Conservation (phyloP, 2,888 invertebrate species). For the Lutraria lutraria region DNA sequence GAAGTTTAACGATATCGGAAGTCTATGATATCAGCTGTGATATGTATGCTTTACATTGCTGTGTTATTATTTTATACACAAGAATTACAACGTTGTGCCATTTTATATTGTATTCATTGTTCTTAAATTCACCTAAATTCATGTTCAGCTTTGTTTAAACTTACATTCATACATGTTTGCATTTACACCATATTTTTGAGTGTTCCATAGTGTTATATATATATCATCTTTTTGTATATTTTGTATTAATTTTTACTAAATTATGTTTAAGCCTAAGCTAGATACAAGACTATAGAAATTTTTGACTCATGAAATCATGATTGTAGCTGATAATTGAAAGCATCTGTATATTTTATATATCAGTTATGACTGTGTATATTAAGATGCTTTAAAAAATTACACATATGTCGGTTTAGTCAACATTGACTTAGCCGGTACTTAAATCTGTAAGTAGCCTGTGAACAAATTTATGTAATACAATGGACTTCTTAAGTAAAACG, state of each 20-base stretch:
- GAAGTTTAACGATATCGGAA: slow-evolving; percentile 93
- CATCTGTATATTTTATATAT: too few species aligned
- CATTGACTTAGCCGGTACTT: too few species aligned
- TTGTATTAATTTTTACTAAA: neutral
- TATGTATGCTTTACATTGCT: neutral
- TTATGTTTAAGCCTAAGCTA: neutral
- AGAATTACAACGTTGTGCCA: neutral
- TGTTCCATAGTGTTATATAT: neutral
- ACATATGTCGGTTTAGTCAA: too few species aligned
- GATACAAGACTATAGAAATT: too few species aligned
- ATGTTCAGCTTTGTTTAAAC: neutral
- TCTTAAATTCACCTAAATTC: neutral
- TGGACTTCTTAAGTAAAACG: neutral
- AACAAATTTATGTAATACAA: neutral
- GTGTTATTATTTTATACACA: neutral
- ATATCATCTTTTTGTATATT: neutral
- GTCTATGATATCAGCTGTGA: slow-evolving; percentile 87
- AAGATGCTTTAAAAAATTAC: too few species aligned
- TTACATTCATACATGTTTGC: neutral
- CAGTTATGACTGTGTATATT: too few species aligned
- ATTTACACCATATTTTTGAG: neutral
- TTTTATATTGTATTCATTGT: neutral
- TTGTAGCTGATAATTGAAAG: too few species aligned
- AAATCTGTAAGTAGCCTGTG: too few species aligned
- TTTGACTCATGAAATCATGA: too few species aligned